Evolutionary conservation across 2,797 vertebrate genomes (phyloP).

Genomic region (Psittacula echo): DNA sequence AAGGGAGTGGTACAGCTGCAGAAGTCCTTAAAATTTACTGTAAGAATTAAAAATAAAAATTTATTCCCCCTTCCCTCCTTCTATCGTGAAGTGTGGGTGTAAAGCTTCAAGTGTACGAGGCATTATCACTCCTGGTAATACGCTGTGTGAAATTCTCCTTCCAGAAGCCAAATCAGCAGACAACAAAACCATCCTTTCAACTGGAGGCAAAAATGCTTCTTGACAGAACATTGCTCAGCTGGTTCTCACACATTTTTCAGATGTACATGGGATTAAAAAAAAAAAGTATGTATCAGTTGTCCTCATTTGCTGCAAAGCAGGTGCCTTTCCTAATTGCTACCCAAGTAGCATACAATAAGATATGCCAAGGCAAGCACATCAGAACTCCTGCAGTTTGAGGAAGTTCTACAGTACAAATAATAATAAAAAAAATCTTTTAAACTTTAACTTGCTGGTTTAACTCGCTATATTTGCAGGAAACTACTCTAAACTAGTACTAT

Average conservation of each 20-base stretch:
- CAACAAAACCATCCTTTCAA: not conserved
- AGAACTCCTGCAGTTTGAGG: not conserved
- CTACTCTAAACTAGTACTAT: not conserved
- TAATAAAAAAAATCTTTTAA: not conserved
- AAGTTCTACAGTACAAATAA: not conserved
- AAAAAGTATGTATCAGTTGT: rapidly evolving
- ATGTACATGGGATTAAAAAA: not conserved
- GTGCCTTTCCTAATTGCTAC: not conserved
- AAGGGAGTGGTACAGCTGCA: not conserved
- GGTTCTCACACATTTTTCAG: not conserved
- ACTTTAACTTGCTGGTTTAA: not conserved
- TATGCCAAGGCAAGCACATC: not conserved
- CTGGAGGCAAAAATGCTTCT: not conserved
- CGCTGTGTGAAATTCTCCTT: not conserved
- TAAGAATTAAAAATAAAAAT: not conserved
- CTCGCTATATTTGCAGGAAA: not conserved
- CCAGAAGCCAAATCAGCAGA: not conserved
- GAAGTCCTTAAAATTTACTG: not conserved
- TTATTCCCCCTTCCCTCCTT: not conserved
- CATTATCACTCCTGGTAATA: not conserved
- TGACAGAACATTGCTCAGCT: not conserved
- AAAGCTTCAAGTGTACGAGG: not conserved
- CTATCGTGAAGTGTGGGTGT: not conserved
- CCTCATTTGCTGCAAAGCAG: not conserved
- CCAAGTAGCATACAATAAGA: not conserved